Percentiles rank a stretch among this genome's conserved stretches.
phyloP scores from a whole-genome alignment of 2,797 vertebrate species.

The Sebastes elongatus region DNA sequence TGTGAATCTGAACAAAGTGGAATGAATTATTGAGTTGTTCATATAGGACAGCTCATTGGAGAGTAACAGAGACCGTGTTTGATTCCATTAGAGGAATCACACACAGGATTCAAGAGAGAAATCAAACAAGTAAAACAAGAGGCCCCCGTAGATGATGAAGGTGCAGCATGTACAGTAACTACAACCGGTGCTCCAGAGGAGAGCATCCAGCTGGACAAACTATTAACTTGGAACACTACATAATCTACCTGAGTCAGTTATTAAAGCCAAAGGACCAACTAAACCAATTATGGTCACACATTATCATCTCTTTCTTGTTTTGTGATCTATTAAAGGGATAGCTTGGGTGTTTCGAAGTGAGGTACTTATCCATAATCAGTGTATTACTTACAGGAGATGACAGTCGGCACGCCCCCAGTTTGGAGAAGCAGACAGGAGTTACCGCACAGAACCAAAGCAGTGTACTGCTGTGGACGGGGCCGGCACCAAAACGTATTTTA shows the following conservation, averaged over 20 bases:
- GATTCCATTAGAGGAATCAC: not conserved
- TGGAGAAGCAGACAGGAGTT: too few species aligned
- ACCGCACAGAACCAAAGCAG: too few species aligned
- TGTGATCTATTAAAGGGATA: not conserved
- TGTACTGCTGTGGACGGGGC: too few species aligned
- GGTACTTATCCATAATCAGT: too few species aligned
- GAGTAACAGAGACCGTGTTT: not conserved
- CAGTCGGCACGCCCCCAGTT: too few species aligned
- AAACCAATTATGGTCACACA: not conserved
- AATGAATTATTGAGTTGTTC: constrained; percentile 38
- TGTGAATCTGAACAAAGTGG: constrained; percentile 15
- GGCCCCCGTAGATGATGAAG: not conserved
- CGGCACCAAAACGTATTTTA: too few species aligned
- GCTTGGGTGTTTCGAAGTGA: too few species aligned
- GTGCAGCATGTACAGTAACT: not conserved
- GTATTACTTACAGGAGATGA: too few species aligned
- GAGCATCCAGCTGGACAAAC: not conserved
- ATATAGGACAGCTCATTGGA: not conserved
- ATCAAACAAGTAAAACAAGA: constrained; percentile 13
- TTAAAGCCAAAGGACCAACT: not conserved
- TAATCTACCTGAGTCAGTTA: not conserved
- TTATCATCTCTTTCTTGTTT: not conserved
- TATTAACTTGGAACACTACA: not conserved
- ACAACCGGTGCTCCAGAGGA: not conserved
- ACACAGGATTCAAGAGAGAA: not conserved